Evolutionary conservation across 2,888 invertebrate species (phyloP), one percentile per base, ranked within the genome.

Genomic region (Caenorhabditis virilis): DNA sequence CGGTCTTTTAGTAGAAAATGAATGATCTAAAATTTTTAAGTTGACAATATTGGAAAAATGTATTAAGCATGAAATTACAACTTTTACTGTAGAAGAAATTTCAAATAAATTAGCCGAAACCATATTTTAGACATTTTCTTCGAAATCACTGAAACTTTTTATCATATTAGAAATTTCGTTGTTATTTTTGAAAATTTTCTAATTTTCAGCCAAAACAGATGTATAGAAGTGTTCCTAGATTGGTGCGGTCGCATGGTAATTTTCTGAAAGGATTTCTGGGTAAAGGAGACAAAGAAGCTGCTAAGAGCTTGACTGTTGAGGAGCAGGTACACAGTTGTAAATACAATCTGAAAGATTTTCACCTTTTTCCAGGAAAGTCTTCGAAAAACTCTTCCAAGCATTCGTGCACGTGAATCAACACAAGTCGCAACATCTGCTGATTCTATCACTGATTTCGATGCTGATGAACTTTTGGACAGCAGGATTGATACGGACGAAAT

Each of bases 401-500:
- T 64, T 38, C 50, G 58, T 30, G 64, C 58, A 2, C 33, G 52
- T 11, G 59, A 59, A 39, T 54, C 64, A 11, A 30, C 42, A 0
- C 54, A 64, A 27, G 47, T 51, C n/a, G 15, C 41, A n/a, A 49
- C 41, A 38, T n/a, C 51, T 2, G 46, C 46, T 1, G 58, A 55
- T 15, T 20, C 51, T 9, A 55, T 59, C n/a, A 33, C 51, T 3
- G 64, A 62, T 6, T 54, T 62, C 20, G 63, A 66, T 27, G 25
- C 48, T 13, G 70, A 66, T 25, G 64, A 59, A 11, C 39, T 69
- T 2, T 30, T 66, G 13, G 69, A 67, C 20, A 48, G 46, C 13
- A 53, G 61, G 18, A 58, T 74, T 36, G 75, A 70, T 38, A 69
- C 71, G 49, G 80, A 80, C 48, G 53, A 73, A 7, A 79, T 79